A percentile compares a stretch with the other conserved stretches of the same genome.
Conservation (phyloP, 2,797 vertebrate species). For the Tapirus indicus region DNA sequence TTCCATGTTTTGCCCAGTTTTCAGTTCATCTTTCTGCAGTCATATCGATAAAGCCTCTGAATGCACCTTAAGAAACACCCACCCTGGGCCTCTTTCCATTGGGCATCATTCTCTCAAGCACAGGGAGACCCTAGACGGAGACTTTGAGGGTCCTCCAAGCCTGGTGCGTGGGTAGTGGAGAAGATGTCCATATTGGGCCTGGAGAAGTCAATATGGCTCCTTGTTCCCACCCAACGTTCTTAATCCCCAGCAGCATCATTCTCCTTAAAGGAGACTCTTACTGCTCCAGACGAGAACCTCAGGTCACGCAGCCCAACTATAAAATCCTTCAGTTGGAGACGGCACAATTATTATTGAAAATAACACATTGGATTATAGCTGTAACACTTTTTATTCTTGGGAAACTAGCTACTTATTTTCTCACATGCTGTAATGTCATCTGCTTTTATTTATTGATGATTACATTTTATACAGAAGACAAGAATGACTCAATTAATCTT, state of each 20-base stretch:
- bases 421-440: background rate
- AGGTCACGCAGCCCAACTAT: background rate
- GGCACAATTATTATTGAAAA: background rate
- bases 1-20: rapidly evolving
- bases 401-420: constrained; percentile 36
- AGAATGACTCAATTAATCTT: constrained; percentile 29
- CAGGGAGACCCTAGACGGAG: background rate
- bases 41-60: background rate
- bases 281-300: background rate
- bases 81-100: rapidly evolving
- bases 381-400: background rate
- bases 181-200: rapidly evolving
- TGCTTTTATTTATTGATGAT: constrained; percentile 31
- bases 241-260: background rate
- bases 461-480: constrained; percentile 30
- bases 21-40: background rate
- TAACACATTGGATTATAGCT: background rate
- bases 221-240: background rate
- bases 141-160: rapidly evolving
- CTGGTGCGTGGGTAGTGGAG: rapidly evolving
- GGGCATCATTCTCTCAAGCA: rapidly evolving
- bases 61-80: background rate
- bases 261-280: background rate
- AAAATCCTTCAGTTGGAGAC: background rate
- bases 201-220: too few species aligned